A percentile compares a stretch with the other conserved stretches of the same genome.
Conservation (phyloP, 2,113 vertebrate species). For the Chaenogobius annularis region DNA sequence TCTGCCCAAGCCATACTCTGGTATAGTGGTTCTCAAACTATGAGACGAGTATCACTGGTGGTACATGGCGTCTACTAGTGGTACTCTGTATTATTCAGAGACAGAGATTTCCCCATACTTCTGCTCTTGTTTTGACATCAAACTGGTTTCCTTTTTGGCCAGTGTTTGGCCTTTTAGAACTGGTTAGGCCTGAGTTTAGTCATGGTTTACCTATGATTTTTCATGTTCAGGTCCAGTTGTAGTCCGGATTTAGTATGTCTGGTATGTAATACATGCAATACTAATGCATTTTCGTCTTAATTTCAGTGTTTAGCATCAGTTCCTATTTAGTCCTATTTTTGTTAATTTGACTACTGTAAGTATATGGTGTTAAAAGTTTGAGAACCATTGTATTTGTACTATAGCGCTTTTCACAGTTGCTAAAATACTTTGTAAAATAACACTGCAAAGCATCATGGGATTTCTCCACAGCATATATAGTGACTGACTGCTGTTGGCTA, state of each 20-base stretch:
- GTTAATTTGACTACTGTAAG: not conserved
- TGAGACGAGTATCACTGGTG: not conserved
- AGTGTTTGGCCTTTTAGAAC: not conserved
- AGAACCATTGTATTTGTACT: constrained; percentile 11
- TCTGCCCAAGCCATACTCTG: constrained; percentile 31
- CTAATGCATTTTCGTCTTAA: not conserved
- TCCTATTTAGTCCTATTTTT: not conserved
- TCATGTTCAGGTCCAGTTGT: not conserved
- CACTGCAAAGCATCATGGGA: too few species aligned
- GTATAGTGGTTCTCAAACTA: constrained; percentile 3
- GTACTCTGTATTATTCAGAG: not conserved
- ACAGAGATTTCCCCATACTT: not conserved
- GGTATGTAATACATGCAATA: not conserved
- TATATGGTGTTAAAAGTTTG: not conserved
- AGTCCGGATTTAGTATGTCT: not conserved
- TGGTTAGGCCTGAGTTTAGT: not conserved
- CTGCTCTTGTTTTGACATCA: not conserved
- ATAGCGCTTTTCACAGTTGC: not conserved
- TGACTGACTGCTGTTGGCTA: not conserved
- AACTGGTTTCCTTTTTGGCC: not conserved
- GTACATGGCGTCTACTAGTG: not conserved
- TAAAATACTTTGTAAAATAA: not conserved
- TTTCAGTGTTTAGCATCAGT: not conserved
- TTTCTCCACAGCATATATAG: not conserved
- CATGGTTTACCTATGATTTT: not conserved